phyloP scores from a whole-genome alignment of 2,888 invertebrate genomes.

The Cremastinae sp. region DNA sequence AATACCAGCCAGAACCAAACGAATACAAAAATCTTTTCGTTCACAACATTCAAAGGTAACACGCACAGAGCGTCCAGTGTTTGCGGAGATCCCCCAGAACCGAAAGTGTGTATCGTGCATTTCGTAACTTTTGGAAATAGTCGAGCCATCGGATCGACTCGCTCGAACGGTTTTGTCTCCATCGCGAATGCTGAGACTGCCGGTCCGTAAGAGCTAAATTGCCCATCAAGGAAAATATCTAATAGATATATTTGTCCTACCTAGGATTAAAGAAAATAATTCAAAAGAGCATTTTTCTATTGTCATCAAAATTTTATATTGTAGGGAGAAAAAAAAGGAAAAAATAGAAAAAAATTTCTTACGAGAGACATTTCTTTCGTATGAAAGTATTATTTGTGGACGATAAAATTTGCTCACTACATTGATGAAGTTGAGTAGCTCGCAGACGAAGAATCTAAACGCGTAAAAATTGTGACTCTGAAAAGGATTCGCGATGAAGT shows the following conservation, averaged over 20 bases:
- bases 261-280: constrained; percentile 79
- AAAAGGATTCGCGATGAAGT: constrained; percentile 82
- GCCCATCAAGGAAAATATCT: constrained; percentile 84
- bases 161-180: constrained; percentile 79
- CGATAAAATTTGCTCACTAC: constrained; percentile 82
- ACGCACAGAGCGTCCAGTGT: constrained; percentile 86
- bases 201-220: constrained; percentile 84
- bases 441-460: constrained; percentile 86
- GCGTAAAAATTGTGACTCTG: constrained; percentile 85
- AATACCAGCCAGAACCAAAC: constrained; percentile 89
- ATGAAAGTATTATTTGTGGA: too few relatives aligned
- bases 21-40: constrained; percentile 89
- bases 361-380: neutral
- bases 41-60: constrained; percentile 89
- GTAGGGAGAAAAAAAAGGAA: neutral
- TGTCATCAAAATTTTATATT: neutral
- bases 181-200: constrained; percentile 81
- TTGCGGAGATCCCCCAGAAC: constrained; percentile 83
- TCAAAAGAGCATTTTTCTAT: neutral
- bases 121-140: constrained; percentile 87
- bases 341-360: neutral
- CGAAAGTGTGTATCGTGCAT: constrained; percentile 83
- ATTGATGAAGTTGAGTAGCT: constrained; percentile 87
- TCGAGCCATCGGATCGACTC: constrained; percentile 85
- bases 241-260: constrained; percentile 86